Conservation (phyloP, 2,888 invertebrate genomes). For the Tanytarsus gracilentus region DNA sequence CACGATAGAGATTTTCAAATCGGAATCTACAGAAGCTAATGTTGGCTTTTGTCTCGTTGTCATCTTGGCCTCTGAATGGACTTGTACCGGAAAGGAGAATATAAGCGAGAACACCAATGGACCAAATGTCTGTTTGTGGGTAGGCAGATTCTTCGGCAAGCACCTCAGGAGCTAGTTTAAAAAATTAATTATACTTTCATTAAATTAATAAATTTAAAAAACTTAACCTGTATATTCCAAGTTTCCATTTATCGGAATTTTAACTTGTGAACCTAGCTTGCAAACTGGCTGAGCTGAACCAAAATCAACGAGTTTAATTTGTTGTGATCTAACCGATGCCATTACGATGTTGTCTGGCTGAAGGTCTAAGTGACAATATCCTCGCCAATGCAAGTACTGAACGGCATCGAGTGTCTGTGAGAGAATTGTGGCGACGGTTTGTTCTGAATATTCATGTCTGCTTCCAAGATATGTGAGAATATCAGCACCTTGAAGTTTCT, state of each 20-base stretch:
- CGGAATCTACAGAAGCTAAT: constrained; percentile 85
- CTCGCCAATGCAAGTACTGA: constrained; percentile 92
- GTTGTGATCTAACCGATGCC: constrained; percentile 71
- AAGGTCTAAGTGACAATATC: constrained; percentile 77
- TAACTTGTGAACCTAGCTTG: constrained; percentile 58
- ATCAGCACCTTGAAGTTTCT: constrained; percentile 85
- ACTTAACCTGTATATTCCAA: constrained; percentile 61
- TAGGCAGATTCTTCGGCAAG: constrained; percentile 77
- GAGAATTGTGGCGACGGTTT: constrained; percentile 79
- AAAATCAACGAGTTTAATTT: constrained; percentile 87
- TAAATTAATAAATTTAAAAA: not conserved
- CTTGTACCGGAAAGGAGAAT: constrained; percentile 85
- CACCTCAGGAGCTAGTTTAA: constrained; percentile 68
- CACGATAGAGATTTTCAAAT: constrained; percentile 89
- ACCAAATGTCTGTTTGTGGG: constrained; percentile 93
- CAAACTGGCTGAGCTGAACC: constrained; percentile 76
- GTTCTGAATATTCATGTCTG: constrained; percentile 85
- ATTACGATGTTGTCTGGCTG: constrained; percentile 95
- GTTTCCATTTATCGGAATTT: constrained; percentile 60
- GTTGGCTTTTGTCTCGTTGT: constrained; percentile 81
- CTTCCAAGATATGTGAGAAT: constrained; percentile 81
- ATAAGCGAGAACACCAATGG: constrained; percentile 84
- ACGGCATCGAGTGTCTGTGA: constrained; percentile 80
- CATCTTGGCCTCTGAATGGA: constrained; percentile 77
- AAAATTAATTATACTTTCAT: not conserved